phyloP scores from a whole-genome alignment of 2,113 vertebrate species.

The Alethe castanea region DNA sequence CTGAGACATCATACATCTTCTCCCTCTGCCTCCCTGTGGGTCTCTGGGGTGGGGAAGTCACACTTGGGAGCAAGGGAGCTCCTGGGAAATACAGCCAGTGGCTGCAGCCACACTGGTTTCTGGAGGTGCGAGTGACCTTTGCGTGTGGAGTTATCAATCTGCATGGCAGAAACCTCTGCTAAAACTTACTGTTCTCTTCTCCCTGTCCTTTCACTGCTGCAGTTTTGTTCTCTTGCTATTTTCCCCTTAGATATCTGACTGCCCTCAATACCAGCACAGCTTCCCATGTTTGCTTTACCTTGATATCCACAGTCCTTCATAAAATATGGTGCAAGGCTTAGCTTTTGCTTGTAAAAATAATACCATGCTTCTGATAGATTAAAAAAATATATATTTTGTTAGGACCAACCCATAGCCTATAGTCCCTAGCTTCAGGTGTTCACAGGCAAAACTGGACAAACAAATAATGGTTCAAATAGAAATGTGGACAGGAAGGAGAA shows the following conservation, averaged over 20 bases:
- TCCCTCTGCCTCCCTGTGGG: not conserved
- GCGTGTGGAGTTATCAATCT: not conserved
- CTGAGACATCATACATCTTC: not conserved
- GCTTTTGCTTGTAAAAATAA: not conserved
- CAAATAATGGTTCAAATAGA: not conserved
- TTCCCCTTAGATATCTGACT: not conserved
- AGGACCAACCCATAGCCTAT: not conserved
- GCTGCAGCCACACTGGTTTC: fast-evolving
- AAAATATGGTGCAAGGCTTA: not conserved
- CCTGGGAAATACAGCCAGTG: not conserved
- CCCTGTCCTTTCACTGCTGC: not conserved
- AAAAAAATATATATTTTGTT: not conserved
- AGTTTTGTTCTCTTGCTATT: not conserved
- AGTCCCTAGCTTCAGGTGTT: not conserved
- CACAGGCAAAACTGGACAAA: not conserved
- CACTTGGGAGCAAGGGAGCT: not conserved
- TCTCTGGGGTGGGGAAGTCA: not conserved
- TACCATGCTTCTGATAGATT: not conserved
- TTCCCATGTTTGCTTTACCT: not conserved
- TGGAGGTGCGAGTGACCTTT: not conserved
- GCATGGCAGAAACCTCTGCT: not conserved
- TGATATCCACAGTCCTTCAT: not conserved
- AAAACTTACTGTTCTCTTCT: not conserved
- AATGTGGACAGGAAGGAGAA: not conserved
- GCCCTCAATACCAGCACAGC: not conserved